Percentiles rank a stretch among this genome's conserved stretches.
phyloP scores from a whole-genome alignment of 2,113 vertebrate species.

The Chaetodon auriga region DNA sequence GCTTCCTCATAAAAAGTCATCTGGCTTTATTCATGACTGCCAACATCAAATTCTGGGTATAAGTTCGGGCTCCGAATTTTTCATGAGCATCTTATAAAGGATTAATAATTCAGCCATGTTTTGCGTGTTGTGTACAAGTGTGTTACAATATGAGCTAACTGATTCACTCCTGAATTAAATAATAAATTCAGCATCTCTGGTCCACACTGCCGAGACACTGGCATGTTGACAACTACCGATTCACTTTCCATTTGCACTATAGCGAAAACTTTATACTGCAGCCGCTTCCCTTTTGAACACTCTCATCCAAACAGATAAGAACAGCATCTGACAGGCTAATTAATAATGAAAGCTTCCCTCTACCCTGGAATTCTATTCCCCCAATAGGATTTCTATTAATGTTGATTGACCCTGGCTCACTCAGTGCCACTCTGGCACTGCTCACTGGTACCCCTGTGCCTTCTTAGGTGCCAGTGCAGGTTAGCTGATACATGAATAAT shows the following conservation, averaged over 20 bases:
- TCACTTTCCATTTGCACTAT: slow-evolving; percentile 43
- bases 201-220: slow-evolving; percentile 3
- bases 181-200: slow-evolving; percentile 1
- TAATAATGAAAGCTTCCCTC: slow-evolving; percentile 74
- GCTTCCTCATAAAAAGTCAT: slow-evolving; percentile 47
- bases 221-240: slow-evolving; percentile 28
- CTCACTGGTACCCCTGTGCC: slow-evolving; percentile 57
- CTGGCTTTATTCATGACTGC: slow-evolving; percentile 47
- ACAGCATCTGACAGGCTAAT: slow-evolving; percentile 71
- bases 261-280: slow-evolving; percentile 40
- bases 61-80: slow-evolving; percentile 10
- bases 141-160: not conserved
- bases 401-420: slow-evolving; percentile 75
- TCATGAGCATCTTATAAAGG: slow-evolving; percentile 30
- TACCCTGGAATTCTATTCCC: slow-evolving; percentile 57
- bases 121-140: slow-evolving; percentile 5
- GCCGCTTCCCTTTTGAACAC: slow-evolving; percentile 57
- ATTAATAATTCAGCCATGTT: slow-evolving; percentile 40
- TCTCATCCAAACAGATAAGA: slow-evolving; percentile 64
- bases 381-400: slow-evolving; percentile 76
- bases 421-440: slow-evolving; percentile 64
- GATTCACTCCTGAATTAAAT: slow-evolving; percentile 29
- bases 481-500: slow-evolving; percentile 79
- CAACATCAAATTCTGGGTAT: slow-evolving; percentile 42
- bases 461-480: slow-evolving; percentile 75